Evolutionary conservation across 2,888 invertebrate species (phyloP).

Genomic region (Oscheius sp.): DNA sequence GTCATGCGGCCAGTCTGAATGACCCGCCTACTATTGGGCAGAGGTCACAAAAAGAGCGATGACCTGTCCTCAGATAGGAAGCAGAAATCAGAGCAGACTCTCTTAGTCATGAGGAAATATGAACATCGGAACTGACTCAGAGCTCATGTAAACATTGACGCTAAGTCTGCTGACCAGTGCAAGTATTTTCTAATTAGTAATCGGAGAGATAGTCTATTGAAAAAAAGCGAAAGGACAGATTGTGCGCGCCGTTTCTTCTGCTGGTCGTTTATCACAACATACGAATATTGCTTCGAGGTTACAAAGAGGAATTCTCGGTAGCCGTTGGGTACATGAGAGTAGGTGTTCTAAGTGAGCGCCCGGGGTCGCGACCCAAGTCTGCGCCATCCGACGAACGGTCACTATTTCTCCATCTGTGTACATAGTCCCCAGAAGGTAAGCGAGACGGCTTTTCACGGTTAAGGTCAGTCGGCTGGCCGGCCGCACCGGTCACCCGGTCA

Average conservation of each 20-base stretch:
- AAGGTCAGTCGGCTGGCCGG: conserved; percentile 35
- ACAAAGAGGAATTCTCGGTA: conserved; percentile 10
- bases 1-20: background rate
- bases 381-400: conserved; percentile 28
- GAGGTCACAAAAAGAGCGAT: conserved; percentile 6
- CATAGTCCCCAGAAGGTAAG: conserved; percentile 39
- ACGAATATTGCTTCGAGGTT: background rate
- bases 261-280: background rate
- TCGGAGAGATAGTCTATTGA: background rate
- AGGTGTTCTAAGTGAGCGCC: conserved; percentile 34
- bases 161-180: background rate
- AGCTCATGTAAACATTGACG: conserved; percentile 12
- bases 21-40: background rate
- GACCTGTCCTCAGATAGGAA: background rate
- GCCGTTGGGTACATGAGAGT: conserved; percentile 31
- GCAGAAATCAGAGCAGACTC: conserved; percentile 6
- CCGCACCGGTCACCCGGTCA: conserved; percentile 37
- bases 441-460: conserved; percentile 39
- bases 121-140: conserved; percentile 8
- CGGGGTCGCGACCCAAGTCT: conserved; percentile 28
- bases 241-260: background rate
- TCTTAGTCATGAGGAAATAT: background rate
- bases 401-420: conserved; percentile 37
- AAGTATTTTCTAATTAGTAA: background rate
- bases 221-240: background rate